These are phyloP conservation scores for Chloroclystis v-ata DNA, from an alignment of 2,888 invertebrate genomes.

Conservation along the genomic window DNA sequence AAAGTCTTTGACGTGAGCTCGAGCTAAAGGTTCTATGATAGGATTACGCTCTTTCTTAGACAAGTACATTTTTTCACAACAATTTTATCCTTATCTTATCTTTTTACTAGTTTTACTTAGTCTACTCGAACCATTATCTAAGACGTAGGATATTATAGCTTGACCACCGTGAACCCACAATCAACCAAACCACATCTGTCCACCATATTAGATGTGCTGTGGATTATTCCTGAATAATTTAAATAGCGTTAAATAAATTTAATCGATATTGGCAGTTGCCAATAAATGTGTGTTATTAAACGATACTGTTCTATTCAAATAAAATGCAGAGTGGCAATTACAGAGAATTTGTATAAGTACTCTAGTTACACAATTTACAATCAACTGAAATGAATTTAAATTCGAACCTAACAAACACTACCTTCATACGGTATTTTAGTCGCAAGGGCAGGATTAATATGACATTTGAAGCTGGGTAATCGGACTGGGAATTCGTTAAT, in stretches of 20 bases:
- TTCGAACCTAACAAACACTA: slow-evolving; percentile 8
- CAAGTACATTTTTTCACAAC: too few species aligned
- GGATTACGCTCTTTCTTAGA: not conserved
- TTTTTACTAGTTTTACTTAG: too few species aligned
- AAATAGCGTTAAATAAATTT: too few species aligned
- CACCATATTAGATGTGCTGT: too few species aligned
- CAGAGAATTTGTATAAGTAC: not conserved
- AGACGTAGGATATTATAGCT: too few species aligned
- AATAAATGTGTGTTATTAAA: too few species aligned
- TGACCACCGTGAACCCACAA: too few species aligned
- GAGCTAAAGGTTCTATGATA: not conserved
- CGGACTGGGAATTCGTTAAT: slow-evolving; percentile 11
- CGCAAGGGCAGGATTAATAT: slow-evolving; percentile 10
- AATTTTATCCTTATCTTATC: too few species aligned
- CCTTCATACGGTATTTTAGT: slow-evolving; percentile 6
- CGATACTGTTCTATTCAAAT: not conserved
- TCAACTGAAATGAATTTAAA: slow-evolving; percentile 7
- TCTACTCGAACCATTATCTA: too few species aligned
- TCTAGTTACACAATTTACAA: not conserved
- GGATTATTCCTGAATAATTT: too few species aligned
- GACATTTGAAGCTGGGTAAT: slow-evolving; percentile 15
- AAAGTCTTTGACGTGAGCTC: slow-evolving; percentile 6
- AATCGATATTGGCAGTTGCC: too few species aligned
- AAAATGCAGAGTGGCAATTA: not conserved
- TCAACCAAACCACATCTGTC: too few species aligned